Conservation (phyloP, 1,140 invertebrate genomes). For the Drosophila azteca region DNA sequence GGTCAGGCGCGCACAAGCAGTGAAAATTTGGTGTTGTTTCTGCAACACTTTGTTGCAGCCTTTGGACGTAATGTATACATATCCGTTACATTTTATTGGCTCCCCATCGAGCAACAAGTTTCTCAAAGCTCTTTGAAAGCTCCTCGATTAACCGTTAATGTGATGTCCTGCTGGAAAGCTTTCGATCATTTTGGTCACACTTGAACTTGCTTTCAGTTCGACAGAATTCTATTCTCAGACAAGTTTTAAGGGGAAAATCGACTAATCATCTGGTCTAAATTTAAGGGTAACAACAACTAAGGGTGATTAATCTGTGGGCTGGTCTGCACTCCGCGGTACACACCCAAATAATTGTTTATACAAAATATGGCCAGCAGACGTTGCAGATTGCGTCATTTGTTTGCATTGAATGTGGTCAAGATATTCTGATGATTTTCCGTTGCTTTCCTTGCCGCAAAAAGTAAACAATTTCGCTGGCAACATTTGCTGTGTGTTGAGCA, state of each 20-base stretch:
- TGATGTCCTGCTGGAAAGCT: conserved; percentile 12
- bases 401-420: conserved; percentile 50
- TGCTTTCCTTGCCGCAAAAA: conserved; percentile 29
- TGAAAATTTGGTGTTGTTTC: conserved; percentile 38
- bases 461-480: conserved; percentile 36
- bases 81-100: neutral
- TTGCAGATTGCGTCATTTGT: conserved; percentile 63
- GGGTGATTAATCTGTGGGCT: conserved; percentile 13
- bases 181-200: neutral
- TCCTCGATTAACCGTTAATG: conserved; percentile 33
- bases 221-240: too few species aligned
- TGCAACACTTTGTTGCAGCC: conserved; percentile 22
- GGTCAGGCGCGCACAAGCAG: conserved; percentile 45
- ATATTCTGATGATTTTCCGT: conserved; percentile 25
- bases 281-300: conserved; percentile 4
- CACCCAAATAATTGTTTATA: conserved; percentile 45
- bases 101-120: conserved; percentile 57
- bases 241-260: neutral
- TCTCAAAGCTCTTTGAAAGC: conserved; percentile 28
- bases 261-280: conserved; percentile 9
- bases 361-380: conserved; percentile 48
- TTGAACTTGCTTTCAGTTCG: neutral
- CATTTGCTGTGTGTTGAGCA: conserved; percentile 31
- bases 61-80: neutral
- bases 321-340: too few species aligned